Evolutionary conservation across 2,797 vertebrate species (phyloP).

Genomic region (Sebastes matsubarae): DNA sequence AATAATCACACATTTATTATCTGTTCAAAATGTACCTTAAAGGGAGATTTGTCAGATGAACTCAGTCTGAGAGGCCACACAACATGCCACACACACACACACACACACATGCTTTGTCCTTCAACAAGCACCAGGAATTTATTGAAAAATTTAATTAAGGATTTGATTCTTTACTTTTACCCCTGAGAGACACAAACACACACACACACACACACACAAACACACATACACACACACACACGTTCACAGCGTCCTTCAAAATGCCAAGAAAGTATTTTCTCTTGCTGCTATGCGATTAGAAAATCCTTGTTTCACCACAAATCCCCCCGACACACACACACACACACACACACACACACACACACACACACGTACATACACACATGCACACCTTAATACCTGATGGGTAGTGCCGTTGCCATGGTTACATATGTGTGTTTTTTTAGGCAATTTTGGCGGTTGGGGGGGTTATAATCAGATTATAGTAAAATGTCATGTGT

Average conservation of each 20-base stretch:
- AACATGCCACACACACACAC: background rate
- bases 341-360: background rate
- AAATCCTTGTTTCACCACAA: no score
- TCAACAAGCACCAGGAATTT: conserved; percentile 17
- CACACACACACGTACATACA: background rate
- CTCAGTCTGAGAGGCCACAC: no score
- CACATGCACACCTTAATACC: background rate
- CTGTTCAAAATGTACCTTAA: no score
- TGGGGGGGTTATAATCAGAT: background rate
- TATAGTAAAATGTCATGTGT: background rate
- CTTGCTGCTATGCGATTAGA: no score
- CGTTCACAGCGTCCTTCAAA: no score
- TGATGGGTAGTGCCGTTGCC: background rate
- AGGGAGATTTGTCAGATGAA: no score
- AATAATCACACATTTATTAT: no score
- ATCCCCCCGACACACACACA: background rate
- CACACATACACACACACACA: background rate
- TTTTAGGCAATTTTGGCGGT: background rate
- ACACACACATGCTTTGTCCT: background rate
- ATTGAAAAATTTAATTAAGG: conserved; percentile 43
- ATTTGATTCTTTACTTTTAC: conserved; percentile 41
- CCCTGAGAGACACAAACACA: background rate
- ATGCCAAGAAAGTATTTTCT: no score
- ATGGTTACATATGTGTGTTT: background rate
- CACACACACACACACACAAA: background rate